These are phyloP conservation scores for Pristionchus arcanus DNA, from an alignment of 2,888 invertebrate species.

Conservation along the genomic window DNA sequence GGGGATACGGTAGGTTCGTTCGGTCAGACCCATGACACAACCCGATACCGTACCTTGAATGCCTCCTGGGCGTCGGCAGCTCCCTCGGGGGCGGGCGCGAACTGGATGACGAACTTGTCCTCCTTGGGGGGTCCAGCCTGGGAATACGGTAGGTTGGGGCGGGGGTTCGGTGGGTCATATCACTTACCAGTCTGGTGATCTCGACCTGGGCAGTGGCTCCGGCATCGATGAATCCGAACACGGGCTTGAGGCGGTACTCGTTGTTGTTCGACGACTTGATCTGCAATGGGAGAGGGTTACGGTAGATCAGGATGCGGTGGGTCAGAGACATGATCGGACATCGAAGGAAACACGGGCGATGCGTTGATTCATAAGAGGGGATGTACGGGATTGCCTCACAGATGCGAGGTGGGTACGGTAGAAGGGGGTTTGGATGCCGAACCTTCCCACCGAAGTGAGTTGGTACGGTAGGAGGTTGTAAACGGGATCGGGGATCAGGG, in stretches of 20 bases:
- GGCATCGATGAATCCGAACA: conserved; percentile 54
- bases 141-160: neutral
- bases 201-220: conserved; percentile 48
- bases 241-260: conserved; percentile 55
- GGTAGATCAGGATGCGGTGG: neutral
- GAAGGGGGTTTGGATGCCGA: neutral
- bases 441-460: neutral
- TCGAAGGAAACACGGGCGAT: too few species aligned
- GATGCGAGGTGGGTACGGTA: neutral
- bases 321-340: too few species aligned
- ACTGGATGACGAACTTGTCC: conserved; percentile 56
- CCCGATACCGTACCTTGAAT: conserved; percentile 51
- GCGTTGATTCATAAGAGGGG: too few species aligned
- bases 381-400: too few species aligned
- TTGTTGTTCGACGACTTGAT: conserved; percentile 55
- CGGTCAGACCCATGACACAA: neutral
- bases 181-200: conserved; percentile 35
- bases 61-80: conserved; percentile 55
- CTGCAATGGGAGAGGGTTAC: conserved; percentile 1
- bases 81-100: conserved; percentile 55
- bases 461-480: too few species aligned
- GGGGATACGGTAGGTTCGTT: neutral
- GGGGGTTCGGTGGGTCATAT: neutral
- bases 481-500: neutral
- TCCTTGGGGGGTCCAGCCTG: conserved; percentile 54